phyloP scores from a whole-genome alignment of 2,113 vertebrate species.

The Emydura subglobosa region DNA sequence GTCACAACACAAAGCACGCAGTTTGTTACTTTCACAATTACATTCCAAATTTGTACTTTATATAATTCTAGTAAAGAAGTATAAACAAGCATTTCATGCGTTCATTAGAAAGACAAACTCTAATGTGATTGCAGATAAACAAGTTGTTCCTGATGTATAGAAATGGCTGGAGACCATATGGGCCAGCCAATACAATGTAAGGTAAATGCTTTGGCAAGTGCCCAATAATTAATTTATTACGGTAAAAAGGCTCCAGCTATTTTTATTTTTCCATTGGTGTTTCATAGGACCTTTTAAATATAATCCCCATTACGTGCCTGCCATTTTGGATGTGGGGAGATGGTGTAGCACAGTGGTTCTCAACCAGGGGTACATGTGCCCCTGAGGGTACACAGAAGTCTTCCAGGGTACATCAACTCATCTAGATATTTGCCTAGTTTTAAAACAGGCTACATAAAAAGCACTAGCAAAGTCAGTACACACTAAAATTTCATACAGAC shows the following conservation, averaged over 20 bases:
- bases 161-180: neutral
- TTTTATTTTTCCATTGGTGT: neutral
- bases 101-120: neutral
- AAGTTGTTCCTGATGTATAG: neutral
- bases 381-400: no score
- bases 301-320: neutral
- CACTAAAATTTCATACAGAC: no score
- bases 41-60: neutral
- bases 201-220: neutral
- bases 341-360: neutral
- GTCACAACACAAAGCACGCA: neutral
- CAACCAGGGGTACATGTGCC: no score
- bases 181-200: neutral
- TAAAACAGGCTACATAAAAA: no score
- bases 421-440: no score
- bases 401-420: no score
- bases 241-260: neutral
- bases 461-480: no score
- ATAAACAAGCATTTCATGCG: neutral
- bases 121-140: neutral
- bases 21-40: neutral
- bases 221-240: neutral
- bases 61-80: no score
- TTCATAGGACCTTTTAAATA: neutral
- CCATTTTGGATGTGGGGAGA: neutral